Evolutionary conservation across 2,113 vertebrate genomes (phyloP), one percentile per base, ranked within the genome.

Genomic region (Pachypanchax playfairii): DNA sequence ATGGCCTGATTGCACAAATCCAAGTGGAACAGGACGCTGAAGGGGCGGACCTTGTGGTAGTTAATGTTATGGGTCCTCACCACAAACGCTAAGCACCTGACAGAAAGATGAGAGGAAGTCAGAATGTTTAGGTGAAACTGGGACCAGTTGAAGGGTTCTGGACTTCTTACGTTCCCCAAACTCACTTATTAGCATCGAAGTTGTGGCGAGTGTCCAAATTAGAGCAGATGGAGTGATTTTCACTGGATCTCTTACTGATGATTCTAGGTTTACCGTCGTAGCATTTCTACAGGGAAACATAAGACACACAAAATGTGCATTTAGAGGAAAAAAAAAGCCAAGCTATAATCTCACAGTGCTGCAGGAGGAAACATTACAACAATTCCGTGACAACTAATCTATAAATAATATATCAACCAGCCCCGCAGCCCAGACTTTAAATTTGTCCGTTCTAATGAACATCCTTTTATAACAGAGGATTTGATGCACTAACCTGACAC

Each of bases 151-250:
- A 1, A n/a, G 24, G 21, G 0, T 9, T 46, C 20, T 2, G 20
- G 43, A 24, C n/a, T 26, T 17, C 3, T 18, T 4, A 14, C 7
- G 41, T 5, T 10, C 4, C 9, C 4, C 36, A 33, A 49, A 88
- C 96, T 91, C 84, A 99, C 97, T 95, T 98, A 83, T 96, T 94
- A 75, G 93, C 90, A 70, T 95, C 92, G 67, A 99, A 98, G 66
- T 78, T 88, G 85, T 99, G 97, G 79, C 83, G 92, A 49, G 88
- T 91, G 21, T 90, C 84, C 68, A 88, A 67, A 80, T 96, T 96
- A 52, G 95, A 95, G 87, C 97, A 98, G 82, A 93, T 70, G 24
- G 91, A 71, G 1, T 80, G 91, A n/a, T 91, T 90, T 49, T 94
- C 94, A 88, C 90, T 92, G 83, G 87, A 91, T 85, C 93, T 94